These are phyloP conservation scores for Charadrius vociferus DNA, from an alignment of 2,113 vertebrate genomes.

Conservation along the genomic window DNA sequence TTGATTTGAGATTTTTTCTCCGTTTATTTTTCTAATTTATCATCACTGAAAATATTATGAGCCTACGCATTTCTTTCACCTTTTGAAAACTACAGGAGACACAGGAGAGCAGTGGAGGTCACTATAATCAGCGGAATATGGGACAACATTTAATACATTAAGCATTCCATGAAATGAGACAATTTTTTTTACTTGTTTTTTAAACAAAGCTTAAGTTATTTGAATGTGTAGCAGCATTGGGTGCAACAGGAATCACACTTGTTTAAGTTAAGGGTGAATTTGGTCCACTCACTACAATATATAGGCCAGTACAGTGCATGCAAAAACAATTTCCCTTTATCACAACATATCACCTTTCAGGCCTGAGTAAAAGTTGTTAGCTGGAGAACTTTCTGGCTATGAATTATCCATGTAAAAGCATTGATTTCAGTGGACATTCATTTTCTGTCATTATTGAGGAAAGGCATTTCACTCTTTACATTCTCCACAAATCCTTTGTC, in stretches of 20 bases:
- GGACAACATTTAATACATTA: neutral
- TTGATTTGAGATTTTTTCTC: accelerated
- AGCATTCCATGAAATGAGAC: neutral
- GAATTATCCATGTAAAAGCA: neutral
- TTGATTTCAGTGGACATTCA: neutral
- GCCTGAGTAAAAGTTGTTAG: neutral
- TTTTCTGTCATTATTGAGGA: neutral
- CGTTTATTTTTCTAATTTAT: neutral
- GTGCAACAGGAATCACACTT: neutral
- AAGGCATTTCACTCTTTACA: neutral
- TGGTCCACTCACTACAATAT: neutral
- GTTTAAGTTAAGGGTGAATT: neutral
- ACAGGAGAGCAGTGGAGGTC: neutral
- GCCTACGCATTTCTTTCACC: neutral
- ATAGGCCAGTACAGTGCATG: neutral
- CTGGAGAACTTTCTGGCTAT: neutral
- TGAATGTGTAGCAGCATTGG: neutral
- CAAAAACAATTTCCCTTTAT: neutral
- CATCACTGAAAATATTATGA: neutral
- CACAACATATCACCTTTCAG: neutral
- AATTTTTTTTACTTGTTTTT: neutral
- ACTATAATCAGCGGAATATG: neutral
- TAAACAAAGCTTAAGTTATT: neutral
- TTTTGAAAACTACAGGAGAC: neutral
- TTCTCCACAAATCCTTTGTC: neutral